Evolutionary conservation across 2,888 invertebrate genomes (phyloP).

Genomic region (Therioaphis trifolii): DNA sequence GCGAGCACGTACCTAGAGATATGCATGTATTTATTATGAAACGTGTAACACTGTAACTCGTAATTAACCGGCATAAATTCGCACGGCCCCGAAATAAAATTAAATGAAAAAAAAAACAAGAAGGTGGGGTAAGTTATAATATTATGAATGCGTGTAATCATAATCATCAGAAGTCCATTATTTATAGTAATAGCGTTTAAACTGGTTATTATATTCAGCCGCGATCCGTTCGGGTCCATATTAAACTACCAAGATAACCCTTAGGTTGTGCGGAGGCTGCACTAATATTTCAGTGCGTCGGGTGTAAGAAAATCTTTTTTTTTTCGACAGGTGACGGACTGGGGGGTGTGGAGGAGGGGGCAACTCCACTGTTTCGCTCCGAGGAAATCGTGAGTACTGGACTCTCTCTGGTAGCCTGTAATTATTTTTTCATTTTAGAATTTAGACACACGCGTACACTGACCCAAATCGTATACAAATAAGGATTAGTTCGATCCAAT

Average conservation of each 20-base stretch:
- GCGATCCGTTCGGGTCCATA: constrained; percentile 34
- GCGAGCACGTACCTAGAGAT: background rate
- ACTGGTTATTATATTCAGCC: constrained; percentile 51
- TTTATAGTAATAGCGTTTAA: constrained; percentile 58
- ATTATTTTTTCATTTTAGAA: constrained; percentile 26
- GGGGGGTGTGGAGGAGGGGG: background rate
- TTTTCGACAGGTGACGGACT: background rate
- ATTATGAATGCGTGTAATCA: constrained; percentile 16
- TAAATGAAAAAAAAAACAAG: background rate
- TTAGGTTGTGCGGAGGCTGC: constrained; percentile 53
- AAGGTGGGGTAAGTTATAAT: constrained; percentile 20
- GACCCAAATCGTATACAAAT: constrained; percentile 53
- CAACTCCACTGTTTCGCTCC: constrained; percentile 28
- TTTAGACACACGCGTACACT: constrained; percentile 14
- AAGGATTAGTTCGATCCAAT: constrained; percentile 38
- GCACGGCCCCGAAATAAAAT: constrained; percentile 41
- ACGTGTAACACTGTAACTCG: constrained; percentile 11
- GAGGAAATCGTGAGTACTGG: constrained; percentile 51
- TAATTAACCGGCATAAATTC: constrained; percentile 52
- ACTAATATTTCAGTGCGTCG: constrained; percentile 30
- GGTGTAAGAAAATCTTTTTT: constrained; percentile 35
- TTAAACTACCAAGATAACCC: constrained; percentile 35
- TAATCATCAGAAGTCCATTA: constrained; percentile 54
- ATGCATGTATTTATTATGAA: constrained; percentile 5
- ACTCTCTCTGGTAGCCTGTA: constrained; percentile 54